Conservation (phyloP, 2,888 invertebrate genomes). For the Drosophila dives region DNA sequence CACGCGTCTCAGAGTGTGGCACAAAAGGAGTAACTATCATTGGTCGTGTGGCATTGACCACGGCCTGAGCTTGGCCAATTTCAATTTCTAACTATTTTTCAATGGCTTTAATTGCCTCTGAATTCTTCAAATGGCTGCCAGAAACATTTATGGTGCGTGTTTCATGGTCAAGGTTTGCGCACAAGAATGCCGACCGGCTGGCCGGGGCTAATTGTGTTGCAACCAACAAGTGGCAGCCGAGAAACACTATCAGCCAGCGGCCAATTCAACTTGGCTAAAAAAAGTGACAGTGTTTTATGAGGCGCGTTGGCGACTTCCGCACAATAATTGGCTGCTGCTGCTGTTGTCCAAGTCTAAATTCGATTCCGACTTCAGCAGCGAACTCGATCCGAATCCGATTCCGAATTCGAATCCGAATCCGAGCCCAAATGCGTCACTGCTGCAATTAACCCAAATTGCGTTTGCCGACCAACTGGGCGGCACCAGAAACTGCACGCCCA, state of each 20-base stretch:
- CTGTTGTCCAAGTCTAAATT: constrained; percentile 2
- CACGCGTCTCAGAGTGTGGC: constrained; percentile 16
- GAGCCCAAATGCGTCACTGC: constrained; percentile 52
- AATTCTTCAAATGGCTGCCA: constrained; percentile 59
- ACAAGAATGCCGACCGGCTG: constrained; percentile 61
- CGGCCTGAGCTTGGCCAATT: constrained; percentile 52
- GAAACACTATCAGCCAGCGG: constrained; percentile 1
- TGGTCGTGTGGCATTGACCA: constrained; percentile 56
- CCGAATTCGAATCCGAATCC: background rate
- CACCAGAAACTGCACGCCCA: constrained; percentile 45
- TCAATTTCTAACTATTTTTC: constrained; percentile 70
- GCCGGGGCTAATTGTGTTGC: constrained; percentile 48
- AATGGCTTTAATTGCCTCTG: constrained; percentile 63
- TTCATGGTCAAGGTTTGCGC: constrained; percentile 75
- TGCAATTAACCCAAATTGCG: constrained; percentile 74
- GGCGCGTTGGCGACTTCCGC: constrained; percentile 57
- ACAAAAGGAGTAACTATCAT: constrained; percentile 56
- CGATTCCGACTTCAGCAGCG: background rate
- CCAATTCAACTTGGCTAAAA: constrained; percentile 27
- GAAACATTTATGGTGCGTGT: constrained; percentile 62
- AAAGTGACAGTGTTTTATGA: constrained; percentile 77
- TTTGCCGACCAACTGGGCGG: constrained; percentile 56
- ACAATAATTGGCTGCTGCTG: constrained; percentile 60
- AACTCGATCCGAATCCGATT: background rate
- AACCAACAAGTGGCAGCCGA: constrained; percentile 15